Conservation (phyloP, 2,797 vertebrate species). For the Enteromius argenteus region DNA sequence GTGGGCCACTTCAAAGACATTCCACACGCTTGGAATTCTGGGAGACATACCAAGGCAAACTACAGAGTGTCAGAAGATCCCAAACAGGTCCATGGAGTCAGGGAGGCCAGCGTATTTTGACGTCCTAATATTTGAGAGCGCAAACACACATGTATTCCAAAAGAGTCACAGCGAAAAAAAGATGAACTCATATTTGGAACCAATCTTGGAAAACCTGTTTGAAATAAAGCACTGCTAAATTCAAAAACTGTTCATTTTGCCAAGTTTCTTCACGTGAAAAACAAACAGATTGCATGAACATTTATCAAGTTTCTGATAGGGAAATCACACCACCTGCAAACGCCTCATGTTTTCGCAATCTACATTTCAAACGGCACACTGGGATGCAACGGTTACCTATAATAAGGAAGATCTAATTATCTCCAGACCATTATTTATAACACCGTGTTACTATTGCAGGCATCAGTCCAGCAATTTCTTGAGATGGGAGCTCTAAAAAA, state of each 20-base stretch:
- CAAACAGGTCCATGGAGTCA: slow-evolving; percentile 58
- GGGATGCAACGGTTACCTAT: not conserved
- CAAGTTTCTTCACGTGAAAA: not conserved
- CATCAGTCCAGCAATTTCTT: not conserved
- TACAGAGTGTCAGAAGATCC: slow-evolving; percentile 67
- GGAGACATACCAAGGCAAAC: slow-evolving; percentile 77
- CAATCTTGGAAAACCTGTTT: not conserved
- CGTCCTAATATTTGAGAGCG: not conserved
- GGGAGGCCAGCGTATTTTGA: not conserved
- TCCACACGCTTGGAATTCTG: slow-evolving; percentile 78
- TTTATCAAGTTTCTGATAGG: not conserved
- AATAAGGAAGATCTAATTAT: slow-evolving; percentile 1
- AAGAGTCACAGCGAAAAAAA: not conserved
- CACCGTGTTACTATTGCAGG: slow-evolving; percentile 10
- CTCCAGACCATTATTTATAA: slow-evolving; percentile 17
- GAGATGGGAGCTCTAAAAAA: slow-evolving; percentile 11
- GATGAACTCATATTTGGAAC: not conserved
- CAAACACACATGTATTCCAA: not conserved
- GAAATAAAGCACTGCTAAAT: not conserved
- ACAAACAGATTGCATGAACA: not conserved
- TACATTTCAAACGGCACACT: not conserved
- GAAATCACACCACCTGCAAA: not conserved
- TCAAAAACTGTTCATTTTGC: not conserved
- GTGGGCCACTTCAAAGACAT: slow-evolving; percentile 84
- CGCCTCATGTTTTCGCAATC: not conserved